Conservation (phyloP, 2,113 vertebrate species). For the human (Homo sapiens) region DNA sequence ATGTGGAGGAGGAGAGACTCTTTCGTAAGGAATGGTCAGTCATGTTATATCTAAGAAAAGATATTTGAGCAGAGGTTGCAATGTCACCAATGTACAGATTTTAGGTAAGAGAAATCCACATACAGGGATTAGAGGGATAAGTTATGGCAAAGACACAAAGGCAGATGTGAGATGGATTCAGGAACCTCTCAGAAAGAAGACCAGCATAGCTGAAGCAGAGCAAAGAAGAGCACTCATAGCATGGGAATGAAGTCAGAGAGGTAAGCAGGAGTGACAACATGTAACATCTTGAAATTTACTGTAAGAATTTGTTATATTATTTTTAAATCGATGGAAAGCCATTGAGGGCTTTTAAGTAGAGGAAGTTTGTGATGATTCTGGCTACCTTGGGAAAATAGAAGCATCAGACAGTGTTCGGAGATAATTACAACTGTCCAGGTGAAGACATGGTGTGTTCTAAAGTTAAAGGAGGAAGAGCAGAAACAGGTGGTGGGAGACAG, state of each 20-base stretch:
- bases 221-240: not conserved
- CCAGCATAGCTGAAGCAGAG: not conserved
- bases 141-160: not conserved
- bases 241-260: not conserved
- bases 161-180: not conserved
- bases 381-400: not conserved
- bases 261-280: not conserved
- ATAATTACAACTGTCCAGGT: not conserved
- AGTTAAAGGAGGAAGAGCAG: not conserved
- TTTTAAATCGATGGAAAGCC: not conserved
- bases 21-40: not conserved
- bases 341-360: not conserved
- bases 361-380: not conserved
- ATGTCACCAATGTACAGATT: not conserved
- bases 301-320: not conserved
- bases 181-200: not conserved
- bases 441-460: not conserved
- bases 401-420: not conserved
- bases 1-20: not conserved
- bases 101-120: not conserved
- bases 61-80: not conserved
- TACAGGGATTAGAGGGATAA: not conserved
- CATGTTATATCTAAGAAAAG: not conserved
- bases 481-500: not conserved
- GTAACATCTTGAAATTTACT: not conserved